Base-by-base conservation (phyloP, 2,113 vertebrate species). In the Tetrax tetrax region DNA sequence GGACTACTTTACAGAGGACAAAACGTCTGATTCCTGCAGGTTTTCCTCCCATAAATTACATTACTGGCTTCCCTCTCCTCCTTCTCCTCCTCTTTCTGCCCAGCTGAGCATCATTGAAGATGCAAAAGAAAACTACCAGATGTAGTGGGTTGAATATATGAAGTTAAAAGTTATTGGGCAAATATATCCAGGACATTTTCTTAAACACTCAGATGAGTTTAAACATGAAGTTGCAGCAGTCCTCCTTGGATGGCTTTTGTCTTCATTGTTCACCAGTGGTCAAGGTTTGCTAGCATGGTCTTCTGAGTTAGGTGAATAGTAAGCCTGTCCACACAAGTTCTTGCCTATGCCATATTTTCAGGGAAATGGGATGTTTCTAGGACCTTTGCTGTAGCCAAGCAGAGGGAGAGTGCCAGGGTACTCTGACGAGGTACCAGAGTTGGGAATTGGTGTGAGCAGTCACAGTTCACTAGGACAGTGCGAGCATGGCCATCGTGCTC, bases 401-500 rank as follows among this genome's bases (percentile, higher is more conserved):
- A 57, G 60, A 47, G 38, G 25, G 8, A 21, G 4, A 33, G 17
- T 21, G 8, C 23, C 7, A 3, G 10, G 8, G 6, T 60, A 17
- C 59, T 45, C 24, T 43, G 50, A 24, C 5, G 3, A n/a, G 31
- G 14, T 43, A 65, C 29, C 54, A 50, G 45, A 70, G 43, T 3
- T 6, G 7, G 18, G 6, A 43, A 41, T 1, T 22, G 56, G 16
- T 22, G 13, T 13, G 20, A 65, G 41, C 27, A 3, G 1, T 6
- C 25, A 6, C 37, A 78, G 45, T 2, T 47, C 10, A 2, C 54
- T 65, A 64, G 54, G 28, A 22, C 16, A 54, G 54, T 19, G 23
- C 0, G 0, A 56, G 17, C 37, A 51, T 0, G 3, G 47, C 12
- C 3, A 1, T 29, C 1, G 1, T 1, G 1, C 21, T 27, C 29